phyloP scores from a whole-genome alignment of 2,797 vertebrate species.

The Danio choprae region DNA sequence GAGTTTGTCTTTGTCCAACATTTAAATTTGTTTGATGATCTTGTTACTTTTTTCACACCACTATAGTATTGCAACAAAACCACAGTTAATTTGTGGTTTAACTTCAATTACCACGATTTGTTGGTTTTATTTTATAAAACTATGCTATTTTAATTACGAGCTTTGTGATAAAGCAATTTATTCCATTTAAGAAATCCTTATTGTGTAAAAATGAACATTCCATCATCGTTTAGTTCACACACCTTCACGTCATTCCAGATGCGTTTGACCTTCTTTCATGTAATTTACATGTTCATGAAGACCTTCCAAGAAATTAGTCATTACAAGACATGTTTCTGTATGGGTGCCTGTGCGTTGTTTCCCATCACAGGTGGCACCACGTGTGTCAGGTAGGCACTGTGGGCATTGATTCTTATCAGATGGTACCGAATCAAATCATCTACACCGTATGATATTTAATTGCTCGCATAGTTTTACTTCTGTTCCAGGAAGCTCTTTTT shows the following conservation, averaged over 20 bases:
- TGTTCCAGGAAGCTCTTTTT: conserved; percentile 25
- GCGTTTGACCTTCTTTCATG: background rate
- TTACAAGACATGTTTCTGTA: conserved; percentile 17
- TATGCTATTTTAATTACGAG: too few relatives aligned
- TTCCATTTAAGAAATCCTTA: too few relatives aligned
- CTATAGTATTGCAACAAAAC: too few relatives aligned
- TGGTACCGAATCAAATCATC: conserved; percentile 15
- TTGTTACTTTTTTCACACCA: too few relatives aligned
- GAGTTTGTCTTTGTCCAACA: too few relatives aligned
- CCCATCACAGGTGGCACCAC: conserved; percentile 47
- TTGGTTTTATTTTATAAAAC: too few relatives aligned
- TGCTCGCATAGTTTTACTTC: conserved; percentile 23
- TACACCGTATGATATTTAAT: background rate
- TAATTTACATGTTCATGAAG: background rate
- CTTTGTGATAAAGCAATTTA: too few relatives aligned
- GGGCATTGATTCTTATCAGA: conserved; percentile 43
- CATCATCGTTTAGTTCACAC: too few relatives aligned
- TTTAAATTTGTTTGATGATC: too few relatives aligned
- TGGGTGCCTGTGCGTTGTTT: conserved; percentile 27
- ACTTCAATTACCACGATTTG: too few relatives aligned
- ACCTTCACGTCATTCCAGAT: background rate
- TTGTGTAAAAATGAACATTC: too few relatives aligned
- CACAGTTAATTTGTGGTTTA: too few relatives aligned
- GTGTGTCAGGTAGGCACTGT: conserved; percentile 35
- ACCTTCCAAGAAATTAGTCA: conserved; percentile 22